Evolutionary conservation across 2,797 vertebrate species (phyloP), one percentile per base, ranked within the genome.

Genomic region (Mionectes olivaceus): DNA sequence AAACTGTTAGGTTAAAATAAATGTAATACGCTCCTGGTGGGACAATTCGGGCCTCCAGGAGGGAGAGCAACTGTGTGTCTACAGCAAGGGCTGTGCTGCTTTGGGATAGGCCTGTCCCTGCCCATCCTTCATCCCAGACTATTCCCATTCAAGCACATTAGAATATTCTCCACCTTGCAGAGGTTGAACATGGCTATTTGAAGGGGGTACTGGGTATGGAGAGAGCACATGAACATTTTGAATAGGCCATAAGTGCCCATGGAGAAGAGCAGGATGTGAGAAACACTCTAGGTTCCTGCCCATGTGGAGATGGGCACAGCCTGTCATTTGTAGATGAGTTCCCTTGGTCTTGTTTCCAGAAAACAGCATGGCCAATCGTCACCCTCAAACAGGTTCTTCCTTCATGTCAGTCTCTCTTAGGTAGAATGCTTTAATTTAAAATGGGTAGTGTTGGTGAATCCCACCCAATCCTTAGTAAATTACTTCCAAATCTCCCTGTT

Each of bases 401-500:
- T 68, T 47, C n/a, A 4, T 77, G 52, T 21, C 46, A 30, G 68
- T 53, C 28, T 55, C 35, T 89, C 52, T 64, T 74, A 44, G 74
- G 64, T 64, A 89, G 92, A 75, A 60, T 0, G 3, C 56, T 95
- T 85, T 93, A 85, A 85, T 94, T 92, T 53, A 64, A 28, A 86
- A 37, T 7, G 4, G 60, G 41, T 77, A 55, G n/a, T 50, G 55
- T 67, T 82, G 81, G 64, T 71, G 89, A 95, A 91, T 95, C 86
- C 94, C 65, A 64, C 19, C 8, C 79, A 93, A 77, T 92, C 83
- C 78, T 84, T 57, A 75, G 78, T 53, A 87, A 94, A 94, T 95
- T 47, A 83, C 81, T 33, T 96, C 71, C 53, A 87, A 83, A 83
- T 90, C 92, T 93, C 82, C 0, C 5, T 79, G 79, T 64, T 90